phyloP scores from a whole-genome alignment of 1,140 invertebrate genomes.

The Tachypleus tridentatus region DNA sequence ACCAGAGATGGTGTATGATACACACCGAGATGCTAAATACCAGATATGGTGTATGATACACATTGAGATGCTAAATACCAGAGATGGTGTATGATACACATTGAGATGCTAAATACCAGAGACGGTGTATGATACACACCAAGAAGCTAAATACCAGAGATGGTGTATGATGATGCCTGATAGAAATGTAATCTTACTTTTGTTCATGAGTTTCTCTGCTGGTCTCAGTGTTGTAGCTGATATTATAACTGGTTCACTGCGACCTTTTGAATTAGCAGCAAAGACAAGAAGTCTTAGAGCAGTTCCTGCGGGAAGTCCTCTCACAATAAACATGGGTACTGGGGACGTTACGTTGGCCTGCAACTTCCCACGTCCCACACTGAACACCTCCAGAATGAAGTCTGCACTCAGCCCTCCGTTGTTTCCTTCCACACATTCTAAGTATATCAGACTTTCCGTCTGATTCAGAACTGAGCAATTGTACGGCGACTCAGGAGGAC shows the following conservation, averaged over 20 bases:
- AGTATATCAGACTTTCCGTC: slow-evolving; percentile 61
- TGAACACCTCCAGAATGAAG: slow-evolving; percentile 63
- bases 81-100: too few relatives aligned
- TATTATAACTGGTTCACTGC: slow-evolving; percentile 41
- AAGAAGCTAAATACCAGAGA: too few relatives aligned
- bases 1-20: too few relatives aligned
- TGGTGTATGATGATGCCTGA: too few relatives aligned
- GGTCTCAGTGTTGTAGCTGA: slow-evolving; percentile 19
- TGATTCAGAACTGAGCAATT: slow-evolving; percentile 83
- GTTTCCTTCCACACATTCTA: slow-evolving; percentile 67
- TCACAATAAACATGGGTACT: slow-evolving; percentile 48
- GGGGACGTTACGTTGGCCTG: slow-evolving; percentile 40
- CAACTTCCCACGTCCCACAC: slow-evolving; percentile 39
- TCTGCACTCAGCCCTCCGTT: slow-evolving; percentile 69
- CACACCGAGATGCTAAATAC: too few relatives aligned
- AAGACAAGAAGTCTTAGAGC: slow-evolving; percentile 43
- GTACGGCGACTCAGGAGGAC: slow-evolving; percentile 52
- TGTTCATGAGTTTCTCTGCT: slow-evolving; percentile 19
- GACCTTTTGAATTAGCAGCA: slow-evolving; percentile 55
- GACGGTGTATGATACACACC: too few relatives aligned
- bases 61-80: too few relatives aligned
- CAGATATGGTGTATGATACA: too few relatives aligned
- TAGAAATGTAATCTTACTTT: slow-evolving; percentile 11
- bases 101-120: too few relatives aligned
- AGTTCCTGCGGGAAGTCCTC: slow-evolving; percentile 34